A percentile compares a stretch with the other conserved stretches of the same genome.
Evolutionary conservation across 2,888 invertebrate species (phyloP).

Genomic region (Linhomoeus sp.): DNA sequence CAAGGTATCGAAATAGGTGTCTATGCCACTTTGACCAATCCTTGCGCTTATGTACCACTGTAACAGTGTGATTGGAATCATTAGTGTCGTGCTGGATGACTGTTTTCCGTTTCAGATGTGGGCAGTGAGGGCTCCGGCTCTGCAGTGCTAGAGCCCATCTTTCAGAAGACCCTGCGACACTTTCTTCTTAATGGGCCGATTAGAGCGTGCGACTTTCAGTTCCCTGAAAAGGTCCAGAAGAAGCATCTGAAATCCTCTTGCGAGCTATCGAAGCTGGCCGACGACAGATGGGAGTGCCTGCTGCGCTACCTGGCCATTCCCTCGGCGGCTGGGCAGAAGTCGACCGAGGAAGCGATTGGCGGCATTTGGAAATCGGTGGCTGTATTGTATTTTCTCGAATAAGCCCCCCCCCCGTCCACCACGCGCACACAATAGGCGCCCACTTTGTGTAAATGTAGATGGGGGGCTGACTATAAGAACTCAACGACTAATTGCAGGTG

Average conservation of each 20-base stretch:
- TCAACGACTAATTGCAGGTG: no score
- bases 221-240: not conserved
- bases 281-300: slow-evolving; percentile 34
- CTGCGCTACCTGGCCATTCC: slow-evolving; percentile 10
- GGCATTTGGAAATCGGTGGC: not conserved
- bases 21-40: no score
- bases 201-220: not conserved
- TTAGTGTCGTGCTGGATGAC: no score
- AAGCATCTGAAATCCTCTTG: not conserved
- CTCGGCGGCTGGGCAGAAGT: not conserved
- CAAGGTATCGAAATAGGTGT: no score
- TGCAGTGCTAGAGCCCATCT: no score
- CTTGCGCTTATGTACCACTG: no score
- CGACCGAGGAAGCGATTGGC: not conserved
- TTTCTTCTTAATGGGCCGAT: not conserved
- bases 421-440: no score
- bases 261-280: slow-evolving; percentile 27
- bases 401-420: no score
- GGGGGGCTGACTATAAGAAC: no score
- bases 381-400: not conserved
- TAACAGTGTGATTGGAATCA: no score
- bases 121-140: not conserved
- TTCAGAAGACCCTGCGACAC: no score
- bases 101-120: not conserved
- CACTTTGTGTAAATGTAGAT: no score